Base-by-base conservation (phyloP, 1,140 invertebrate genomes). In the Dolichoris vasculosae region DNA sequence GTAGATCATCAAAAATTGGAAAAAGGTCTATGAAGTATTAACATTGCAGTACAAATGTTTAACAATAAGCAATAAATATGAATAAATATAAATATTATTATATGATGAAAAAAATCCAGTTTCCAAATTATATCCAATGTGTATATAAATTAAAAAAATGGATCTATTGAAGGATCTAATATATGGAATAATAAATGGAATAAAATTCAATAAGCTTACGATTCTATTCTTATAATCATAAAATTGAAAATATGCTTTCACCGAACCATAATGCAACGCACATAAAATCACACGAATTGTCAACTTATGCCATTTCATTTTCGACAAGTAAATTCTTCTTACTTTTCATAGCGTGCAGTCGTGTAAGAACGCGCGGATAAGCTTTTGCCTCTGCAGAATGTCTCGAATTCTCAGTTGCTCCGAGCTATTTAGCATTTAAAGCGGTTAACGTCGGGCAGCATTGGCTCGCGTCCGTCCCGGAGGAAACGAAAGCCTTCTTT, bases 391-490 rank as follows among this genome's bases (percentile, higher is more conserved):
- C 7, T 23, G 67, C 20, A 32, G 35, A 69, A 82, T 83, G 32
- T 64, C 73, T 76, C 82, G 48, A 51, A n/a, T 75, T 75, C 73
- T 46, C 26, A 3, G 64, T 71, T 17, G 11, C 48, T 82, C 55
- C 20, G 26, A 75, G 46, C 78, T 85, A 76, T 64, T 85, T 85
- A 75, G 78, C 84, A 85, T 85, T 85, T 85, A 81, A 85, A 85
- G 78, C 78, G 77, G 75, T 63, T 43, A 46, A 30, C 40, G 9
- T n/a, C 23, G 69, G 43, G 1, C 48, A 75, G 40, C 40, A 26
- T 43, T 73, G 38, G 23, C 15, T 73, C 15, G 48, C 32, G 26
- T 82, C 17, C 2, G 40, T 32, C 46, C 43, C 59, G 23, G 38
- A 55, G 51, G 59, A 30, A 46, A 20, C 26, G 35, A 35, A 64